Base-by-base conservation (phyloP, 1,140 invertebrate species). In the Agrypnia vestita region DNA sequence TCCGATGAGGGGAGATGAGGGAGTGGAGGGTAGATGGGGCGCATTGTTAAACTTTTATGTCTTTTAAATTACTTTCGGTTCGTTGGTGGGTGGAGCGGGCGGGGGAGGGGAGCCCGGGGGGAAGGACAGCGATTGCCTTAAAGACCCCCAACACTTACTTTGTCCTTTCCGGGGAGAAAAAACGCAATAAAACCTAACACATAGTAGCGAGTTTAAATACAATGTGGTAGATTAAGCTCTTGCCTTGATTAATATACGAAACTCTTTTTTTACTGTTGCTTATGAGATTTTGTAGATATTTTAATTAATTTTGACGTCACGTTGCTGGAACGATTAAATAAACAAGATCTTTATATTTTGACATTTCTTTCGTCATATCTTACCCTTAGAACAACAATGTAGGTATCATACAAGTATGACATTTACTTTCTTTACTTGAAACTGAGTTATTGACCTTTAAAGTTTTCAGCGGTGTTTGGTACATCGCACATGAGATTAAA, bases 21-120 rank as follows among this genome's bases (percentile, higher is more conserved):
- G 46, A 69, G 55, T 4, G 19, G 61, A 15, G 69, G 49, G 25
- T 35, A 35, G 25, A 35, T 35, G 25, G 71, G 72, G 80, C 53
- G 13, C 71, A 82, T 76, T 82, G 81, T 82, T 82, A 82, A 82
- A 82, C 81, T 82, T 82, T 82, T 82, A 82, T 82, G 78, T 82
- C 77, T 79, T 79, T 82, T 82, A 82, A 79, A 82, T 82, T 82
- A 82, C 81, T 82, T 82, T 77, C 71, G 51, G 75, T 62, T 64
- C 19, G 69, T 59, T 17, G 15, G 35, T 35, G 67, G 44, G 35
- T 12, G 56, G 13, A 43, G 64, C 64, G 0, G n/a, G n/a, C 12
- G 62, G 62, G 62, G 15, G 19, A 8, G 56, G 21, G 15, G 17
- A 19, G 17, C n/a, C 0, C 9, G 19, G 19, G 59, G 21, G 25